Evolutionary conservation across 2,797 vertebrate species (phyloP), one percentile per base, ranked within the genome.

Genomic region (Pelobates cultripes): DNA sequence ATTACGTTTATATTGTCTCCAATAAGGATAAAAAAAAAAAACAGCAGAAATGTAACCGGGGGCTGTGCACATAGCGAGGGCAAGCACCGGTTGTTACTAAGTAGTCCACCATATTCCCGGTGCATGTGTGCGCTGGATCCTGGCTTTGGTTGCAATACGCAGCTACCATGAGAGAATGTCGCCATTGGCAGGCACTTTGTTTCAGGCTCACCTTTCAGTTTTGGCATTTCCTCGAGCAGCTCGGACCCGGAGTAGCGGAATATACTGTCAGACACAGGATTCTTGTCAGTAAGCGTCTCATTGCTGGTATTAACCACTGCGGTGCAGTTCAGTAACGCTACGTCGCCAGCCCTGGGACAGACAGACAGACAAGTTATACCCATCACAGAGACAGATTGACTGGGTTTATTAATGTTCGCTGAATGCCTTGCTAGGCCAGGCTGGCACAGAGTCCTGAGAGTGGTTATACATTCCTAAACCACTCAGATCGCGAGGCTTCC

Each of bases 291-390:
- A 13, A 99, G 95, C 2, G 92, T 94, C 90, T 99, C 98, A 81
- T 99, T 99, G 90, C 95, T 99, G 41, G 97, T 98, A 85, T 97
- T 99, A 43, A 99, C 95, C 6, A 99, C 94, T 81, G 96, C 96
- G 0, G 97, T 99, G 91, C 97, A 98, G 91, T 95, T 99, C 88
- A 99, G 83, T 69, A 98, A 90, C 0, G 96, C 96, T 1, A 99
- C 93, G 1, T 99, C 94, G 3, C 97, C 97, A 28, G 89, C 92
- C 92, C 98, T 99, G 89, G 79, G 74, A 63, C 87, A 44, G 12
- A 70, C 60, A 73, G 15, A n/a, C 5, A 55, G 12, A 60, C 57
- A 75, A 57, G 5, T 28, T 1, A 41, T 17, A 72, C 12, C 57
- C 55, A 60, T 28, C 28, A 28, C 28, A 28, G 47, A 12, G 47